These are phyloP conservation scores for Luidia sarsii DNA, from an alignment of 53 echinoderm and acorn worm species.

Conservation along the genomic window DNA sequence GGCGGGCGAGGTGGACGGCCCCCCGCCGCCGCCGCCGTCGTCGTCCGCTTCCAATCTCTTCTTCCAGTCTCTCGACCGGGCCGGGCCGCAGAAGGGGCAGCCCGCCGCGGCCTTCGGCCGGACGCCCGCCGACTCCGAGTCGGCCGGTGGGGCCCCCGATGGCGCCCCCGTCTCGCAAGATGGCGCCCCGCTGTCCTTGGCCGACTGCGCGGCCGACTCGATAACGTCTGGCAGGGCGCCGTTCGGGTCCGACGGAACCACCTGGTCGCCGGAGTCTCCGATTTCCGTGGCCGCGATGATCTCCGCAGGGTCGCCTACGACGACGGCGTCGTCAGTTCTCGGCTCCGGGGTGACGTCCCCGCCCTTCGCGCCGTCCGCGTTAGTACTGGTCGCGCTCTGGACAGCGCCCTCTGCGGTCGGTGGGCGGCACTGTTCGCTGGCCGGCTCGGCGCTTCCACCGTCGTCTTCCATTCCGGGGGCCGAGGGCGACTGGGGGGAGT, in stretches of 20 bases:
- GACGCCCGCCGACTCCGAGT: background rate
- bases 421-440: background rate
- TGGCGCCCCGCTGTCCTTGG: constrained; percentile 23
- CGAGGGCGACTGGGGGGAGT: background rate
- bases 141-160: background rate
- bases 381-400: background rate
- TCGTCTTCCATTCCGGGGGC: background rate
- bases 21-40: background rate
- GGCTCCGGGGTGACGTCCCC: no score
- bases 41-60: constrained; percentile 1
- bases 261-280: background rate
- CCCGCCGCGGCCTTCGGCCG: background rate
- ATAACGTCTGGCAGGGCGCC: constrained; percentile 34
- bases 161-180: background rate
- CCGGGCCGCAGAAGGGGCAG: constrained; percentile 13
- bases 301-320: background rate
- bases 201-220: constrained; percentile 42
- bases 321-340: no score
- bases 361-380: no score
- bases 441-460: background rate
- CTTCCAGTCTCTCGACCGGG: background rate
- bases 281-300: background rate
- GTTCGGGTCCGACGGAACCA: constrained; percentile 12
- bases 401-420: background rate
- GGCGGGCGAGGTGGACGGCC: background rate